Conservation (phyloP, 2,797 vertebrate species). For the Enteromius paludinosus region DNA sequence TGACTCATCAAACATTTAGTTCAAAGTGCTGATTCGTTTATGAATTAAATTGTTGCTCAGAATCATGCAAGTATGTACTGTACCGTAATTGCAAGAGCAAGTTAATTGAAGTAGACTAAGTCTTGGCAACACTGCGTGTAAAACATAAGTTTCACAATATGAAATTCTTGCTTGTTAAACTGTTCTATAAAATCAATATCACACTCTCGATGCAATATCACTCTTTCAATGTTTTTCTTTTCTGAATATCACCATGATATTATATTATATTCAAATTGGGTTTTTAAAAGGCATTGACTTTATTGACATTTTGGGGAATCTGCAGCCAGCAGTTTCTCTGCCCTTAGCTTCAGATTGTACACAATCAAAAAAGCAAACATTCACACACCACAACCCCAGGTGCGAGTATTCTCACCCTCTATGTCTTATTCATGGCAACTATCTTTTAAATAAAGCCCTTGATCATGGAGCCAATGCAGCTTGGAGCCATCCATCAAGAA, state of each 20-base stretch:
- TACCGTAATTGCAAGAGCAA: not conserved
- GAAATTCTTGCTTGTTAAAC: not conserved
- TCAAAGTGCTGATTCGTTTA: not conserved
- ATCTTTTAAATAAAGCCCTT: slow-evolving; percentile 2
- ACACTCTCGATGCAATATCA: too few relatives aligned
- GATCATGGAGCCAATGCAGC: slow-evolving; percentile 4
- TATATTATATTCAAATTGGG: not conserved
- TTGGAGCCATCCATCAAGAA: not conserved
- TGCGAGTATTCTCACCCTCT: not conserved
- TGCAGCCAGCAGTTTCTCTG: not conserved
- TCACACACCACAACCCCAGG: not conserved
- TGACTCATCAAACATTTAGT: not conserved
- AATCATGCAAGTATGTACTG: not conserved
- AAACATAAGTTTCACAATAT: not conserved
- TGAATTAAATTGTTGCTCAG: not conserved
- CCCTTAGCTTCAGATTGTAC: not conserved
- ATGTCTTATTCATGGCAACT: slow-evolving; percentile 22
- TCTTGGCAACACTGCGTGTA: not conserved
- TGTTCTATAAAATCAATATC: not conserved
- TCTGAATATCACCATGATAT: not conserved
- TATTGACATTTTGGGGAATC: not conserved
- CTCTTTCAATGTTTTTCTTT: too few relatives aligned
- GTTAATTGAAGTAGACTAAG: not conserved
- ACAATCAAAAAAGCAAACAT: not conserved
- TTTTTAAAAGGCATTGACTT: not conserved